A percentile compares a stretch with the other conserved stretches of the same genome.
Evolutionary conservation across 2,797 vertebrate genomes (phyloP).

Genomic region (Psittacula echo): DNA sequence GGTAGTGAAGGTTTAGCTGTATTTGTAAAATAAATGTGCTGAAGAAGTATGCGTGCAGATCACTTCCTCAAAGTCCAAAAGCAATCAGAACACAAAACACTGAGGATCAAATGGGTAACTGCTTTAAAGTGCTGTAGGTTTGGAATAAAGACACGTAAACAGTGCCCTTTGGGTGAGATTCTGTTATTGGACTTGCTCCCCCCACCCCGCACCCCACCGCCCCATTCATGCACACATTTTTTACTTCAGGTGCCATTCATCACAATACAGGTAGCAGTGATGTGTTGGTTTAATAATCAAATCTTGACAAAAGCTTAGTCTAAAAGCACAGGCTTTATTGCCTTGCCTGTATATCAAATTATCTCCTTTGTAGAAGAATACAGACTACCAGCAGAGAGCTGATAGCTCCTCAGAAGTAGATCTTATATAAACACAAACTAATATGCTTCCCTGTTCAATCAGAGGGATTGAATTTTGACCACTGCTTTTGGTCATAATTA

Average conservation of each 20-base stretch:
- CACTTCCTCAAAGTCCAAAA: neutral
- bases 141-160: neutral
- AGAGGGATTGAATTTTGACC: neutral
- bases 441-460: neutral
- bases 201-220: fast-evolving
- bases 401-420: neutral
- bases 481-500: neutral
- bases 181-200: neutral
- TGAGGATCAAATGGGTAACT: neutral
- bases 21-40: neutral
- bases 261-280: neutral
- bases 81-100: neutral
- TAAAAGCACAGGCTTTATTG: neutral
- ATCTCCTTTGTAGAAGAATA: neutral
- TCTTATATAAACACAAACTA: neutral
- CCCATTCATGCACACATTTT: neutral
- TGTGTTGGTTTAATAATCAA: neutral
- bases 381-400: neutral
- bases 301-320: neutral
- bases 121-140: neutral
- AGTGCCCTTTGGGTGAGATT: neutral
- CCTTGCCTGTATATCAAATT: neutral
- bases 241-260: neutral
- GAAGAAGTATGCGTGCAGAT: neutral
- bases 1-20: neutral